Conservation (phyloP, 2,888 invertebrate species). For the Coelopa pilipes region DNA sequence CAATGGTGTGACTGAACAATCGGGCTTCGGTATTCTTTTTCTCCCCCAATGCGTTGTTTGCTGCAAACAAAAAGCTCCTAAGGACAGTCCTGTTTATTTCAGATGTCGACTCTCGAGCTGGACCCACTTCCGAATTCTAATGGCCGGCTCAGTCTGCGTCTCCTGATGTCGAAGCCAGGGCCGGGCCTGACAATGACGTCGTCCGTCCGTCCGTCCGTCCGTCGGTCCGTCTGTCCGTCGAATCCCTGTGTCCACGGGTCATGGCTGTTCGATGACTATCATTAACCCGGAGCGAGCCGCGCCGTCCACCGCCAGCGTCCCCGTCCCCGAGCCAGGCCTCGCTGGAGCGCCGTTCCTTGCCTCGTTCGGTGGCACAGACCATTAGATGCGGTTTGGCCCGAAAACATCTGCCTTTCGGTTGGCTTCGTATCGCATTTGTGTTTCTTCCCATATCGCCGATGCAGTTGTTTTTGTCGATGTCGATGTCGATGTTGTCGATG, state of each 20-base stretch:
- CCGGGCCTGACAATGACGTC: no score
- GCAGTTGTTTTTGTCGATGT: neutral
- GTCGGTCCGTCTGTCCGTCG: no score
- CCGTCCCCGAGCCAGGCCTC: no score
- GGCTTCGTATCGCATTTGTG: neutral
- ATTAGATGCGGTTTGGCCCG: constrained; percentile 63
- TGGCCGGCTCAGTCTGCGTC: neutral
- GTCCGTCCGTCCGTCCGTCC: no score
- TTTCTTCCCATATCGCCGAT: neutral
- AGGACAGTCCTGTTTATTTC: neutral
- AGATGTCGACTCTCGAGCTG: neutral
- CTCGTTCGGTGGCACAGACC: constrained; percentile 63
- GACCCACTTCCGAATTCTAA: constrained; percentile 16
- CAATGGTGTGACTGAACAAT: no score
- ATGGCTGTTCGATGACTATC: constrained; percentile 55
- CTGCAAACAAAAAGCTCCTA: no score
- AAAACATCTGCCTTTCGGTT: constrained; percentile 59
- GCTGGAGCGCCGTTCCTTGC: neutral
- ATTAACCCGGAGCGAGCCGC: constrained; percentile 45
- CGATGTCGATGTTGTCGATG: constrained; percentile 3
- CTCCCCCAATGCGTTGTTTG: no score
- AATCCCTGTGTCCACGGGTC: neutral
- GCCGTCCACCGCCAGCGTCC: constrained; percentile 15
- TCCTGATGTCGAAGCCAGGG: no score
- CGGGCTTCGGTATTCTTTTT: no score